Conservation (phyloP, 2,113 vertebrate genomes). For the Solenodon paradoxus region DNA sequence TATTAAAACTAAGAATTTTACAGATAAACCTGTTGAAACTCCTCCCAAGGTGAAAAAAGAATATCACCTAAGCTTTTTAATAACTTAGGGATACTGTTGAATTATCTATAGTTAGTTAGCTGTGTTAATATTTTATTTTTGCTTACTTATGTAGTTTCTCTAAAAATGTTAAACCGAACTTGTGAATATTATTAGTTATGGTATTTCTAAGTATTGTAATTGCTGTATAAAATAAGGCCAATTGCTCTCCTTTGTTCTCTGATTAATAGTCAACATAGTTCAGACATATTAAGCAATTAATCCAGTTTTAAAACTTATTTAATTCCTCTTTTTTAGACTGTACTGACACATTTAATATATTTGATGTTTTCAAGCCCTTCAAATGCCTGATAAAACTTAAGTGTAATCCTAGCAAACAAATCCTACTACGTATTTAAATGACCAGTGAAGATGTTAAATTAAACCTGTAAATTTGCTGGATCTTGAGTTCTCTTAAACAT, state of each 20-base stretch:
- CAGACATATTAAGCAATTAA: slow-evolving; percentile 62
- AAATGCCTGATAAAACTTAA: slow-evolving; percentile 3
- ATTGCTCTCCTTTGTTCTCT: slow-evolving; percentile 63
- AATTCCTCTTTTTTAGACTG: slow-evolving; percentile 38
- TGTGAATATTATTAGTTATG: slow-evolving; percentile 36
- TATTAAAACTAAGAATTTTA: slow-evolving; percentile 27
- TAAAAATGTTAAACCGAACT: slow-evolving; percentile 33
- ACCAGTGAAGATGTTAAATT: slow-evolving; percentile 37
- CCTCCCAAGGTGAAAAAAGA: not conserved
- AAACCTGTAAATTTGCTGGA: slow-evolving; percentile 14
- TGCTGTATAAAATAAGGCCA: slow-evolving; percentile 51
- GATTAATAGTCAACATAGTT: slow-evolving; percentile 65
- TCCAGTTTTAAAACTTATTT: slow-evolving; percentile 55
- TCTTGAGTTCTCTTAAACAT: slow-evolving; percentile 42
- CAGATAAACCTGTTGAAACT: not conserved
- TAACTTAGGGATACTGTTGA: not conserved
- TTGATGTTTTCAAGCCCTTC: slow-evolving; percentile 54
- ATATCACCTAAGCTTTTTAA: not conserved
- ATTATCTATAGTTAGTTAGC: not conserved
- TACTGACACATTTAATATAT: slow-evolving; percentile 41
- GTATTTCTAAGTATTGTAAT: slow-evolving; percentile 61
- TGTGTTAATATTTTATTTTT: slow-evolving; percentile 10
- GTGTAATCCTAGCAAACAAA: slow-evolving; percentile 55
- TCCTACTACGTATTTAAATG: slow-evolving; percentile 12
- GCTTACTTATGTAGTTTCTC: slow-evolving; percentile 24